Evolutionary conservation across 2,113 vertebrate genomes (phyloP), one percentile per base, ranked within the genome.

Genomic region (Psittacara wagleri): DNA sequence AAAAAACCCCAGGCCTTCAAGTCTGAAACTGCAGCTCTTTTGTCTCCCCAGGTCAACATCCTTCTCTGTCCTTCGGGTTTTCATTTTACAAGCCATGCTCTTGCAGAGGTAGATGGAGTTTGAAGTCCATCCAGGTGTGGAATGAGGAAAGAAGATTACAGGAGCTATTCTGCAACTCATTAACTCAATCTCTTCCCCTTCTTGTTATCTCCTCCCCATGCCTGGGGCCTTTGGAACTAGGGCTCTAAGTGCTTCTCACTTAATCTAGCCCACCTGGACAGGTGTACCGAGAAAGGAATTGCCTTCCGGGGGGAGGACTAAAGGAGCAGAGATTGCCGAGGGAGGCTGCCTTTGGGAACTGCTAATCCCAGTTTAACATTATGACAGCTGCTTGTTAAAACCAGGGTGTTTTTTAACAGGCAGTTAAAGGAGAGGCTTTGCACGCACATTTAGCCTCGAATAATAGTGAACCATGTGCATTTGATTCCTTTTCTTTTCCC

Each of bases 121-220:
- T 96, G 95, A 97, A 97, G 92, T 92, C 92, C 96, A 94, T 96
- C 95, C 95, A 97, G 95, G 95, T 97, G 95, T 86, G 94, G 97
- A 96, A 95, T 83, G 95, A 96, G 91, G 95, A 96, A 96, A 96
- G 96, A 96, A 97, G 96, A 97, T 97, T 96, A 96, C 94, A 96
- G 94, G 92, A 97, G 94, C 82, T 95, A 80, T 94, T 96, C 95
- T 95, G 96, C 95, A 97, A 96, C 92, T 96, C 94, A 95, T 97
- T 97, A 96, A 96, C 94, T 96, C 94, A 64, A 83, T 96, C 94
- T 96, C 96, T 97, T 95, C 91, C 92, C 94, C 87, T 91, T 85
- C 91, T 96, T 90, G 87, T 90, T 92, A 92, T 95, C 94, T 95
- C 92, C 88, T 85, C 89, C 96, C 63, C 54, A 2, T 59, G 86